Percentiles rank a stretch among this genome's conserved stretches.
phyloP scores from a whole-genome alignment of 2,888 invertebrate genomes.

The Branchinecta sandiegonensis region DNA sequence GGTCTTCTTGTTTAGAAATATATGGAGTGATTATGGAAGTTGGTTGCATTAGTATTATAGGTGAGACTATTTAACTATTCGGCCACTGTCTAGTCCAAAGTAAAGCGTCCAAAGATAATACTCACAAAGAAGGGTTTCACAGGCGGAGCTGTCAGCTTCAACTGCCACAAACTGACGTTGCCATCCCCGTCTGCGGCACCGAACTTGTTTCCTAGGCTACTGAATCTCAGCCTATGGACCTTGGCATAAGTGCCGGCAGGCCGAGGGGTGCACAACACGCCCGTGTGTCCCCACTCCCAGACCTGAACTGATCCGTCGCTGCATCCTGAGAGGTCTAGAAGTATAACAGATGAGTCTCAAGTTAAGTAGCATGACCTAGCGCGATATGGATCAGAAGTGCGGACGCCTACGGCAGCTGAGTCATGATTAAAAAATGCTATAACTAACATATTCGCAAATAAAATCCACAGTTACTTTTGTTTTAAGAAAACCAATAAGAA shows the following conservation, averaged over 20 bases:
- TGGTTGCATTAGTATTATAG: no score
- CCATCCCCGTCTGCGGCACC: slow-evolving; percentile 97
- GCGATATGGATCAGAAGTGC: slow-evolving; percentile 17
- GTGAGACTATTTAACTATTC: no score
- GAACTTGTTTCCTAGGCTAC: slow-evolving; percentile 94
- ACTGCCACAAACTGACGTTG: slow-evolving; percentile 86
- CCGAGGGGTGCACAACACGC: slow-evolving; percentile 74
- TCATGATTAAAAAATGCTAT: no score
- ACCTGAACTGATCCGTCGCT: slow-evolving; percentile 90
- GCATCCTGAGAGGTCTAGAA: slow-evolving; percentile 72
- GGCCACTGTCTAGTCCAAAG: no score
- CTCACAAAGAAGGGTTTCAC: slow-evolving; percentile 75
- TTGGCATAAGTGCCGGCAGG: slow-evolving; percentile 89
- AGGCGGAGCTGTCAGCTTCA: slow-evolving; percentile 49
- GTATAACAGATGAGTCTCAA: slow-evolving; percentile 21
- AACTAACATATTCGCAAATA: no score
- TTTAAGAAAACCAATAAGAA: no score
- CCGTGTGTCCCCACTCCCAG: slow-evolving; percentile 96
- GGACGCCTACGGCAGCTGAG: not conserved
- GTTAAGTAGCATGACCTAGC: slow-evolving; percentile 17
- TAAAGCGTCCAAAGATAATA: slow-evolving; percentile 28
- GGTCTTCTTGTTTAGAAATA: no score
- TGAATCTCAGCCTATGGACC: slow-evolving; percentile 89
- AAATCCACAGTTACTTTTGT: no score
- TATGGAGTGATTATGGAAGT: no score